Conservation (phyloP, 2,797 vertebrate species). For the Acridotheres tristis region DNA sequence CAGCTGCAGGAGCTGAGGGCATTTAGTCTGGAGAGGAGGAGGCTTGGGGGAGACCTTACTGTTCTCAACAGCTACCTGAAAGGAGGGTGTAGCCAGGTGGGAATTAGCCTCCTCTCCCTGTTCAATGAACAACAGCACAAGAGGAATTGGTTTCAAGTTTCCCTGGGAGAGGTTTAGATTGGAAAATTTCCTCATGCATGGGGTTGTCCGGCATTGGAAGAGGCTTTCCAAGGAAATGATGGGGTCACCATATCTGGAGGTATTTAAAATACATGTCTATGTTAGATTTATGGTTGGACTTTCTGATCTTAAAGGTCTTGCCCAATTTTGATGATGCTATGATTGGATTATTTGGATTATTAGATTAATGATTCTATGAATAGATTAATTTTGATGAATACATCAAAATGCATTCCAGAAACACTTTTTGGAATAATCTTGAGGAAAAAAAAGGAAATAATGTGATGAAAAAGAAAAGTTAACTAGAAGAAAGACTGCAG, state of each 20-base stretch:
- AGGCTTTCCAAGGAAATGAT: not conserved
- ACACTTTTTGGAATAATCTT: not conserved
- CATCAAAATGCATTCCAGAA: not conserved
- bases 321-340: not conserved
- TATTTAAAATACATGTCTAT: not conserved
- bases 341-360: too few species aligned
- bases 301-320: not conserved
- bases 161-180: not conserved
- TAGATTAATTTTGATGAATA: not conserved
- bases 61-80: not conserved
- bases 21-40: not conserved
- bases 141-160: not conserved
- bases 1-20: not conserved
- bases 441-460: not conserved
- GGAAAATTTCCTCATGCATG: not conserved
- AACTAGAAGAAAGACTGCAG: not conserved
- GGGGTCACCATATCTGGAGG: not conserved
- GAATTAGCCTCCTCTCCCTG: not conserved
- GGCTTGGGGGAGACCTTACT: not conserved
- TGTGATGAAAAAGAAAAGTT: not conserved
- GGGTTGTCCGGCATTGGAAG: not conserved
- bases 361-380: not conserved
- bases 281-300: not conserved
- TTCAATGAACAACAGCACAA: fast-evolving
- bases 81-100: not conserved